Evolutionary conservation across 2,888 invertebrate species (phyloP), one percentile per base, ranked within the genome.

Genomic region (Oconnorella tubifera): DNA sequence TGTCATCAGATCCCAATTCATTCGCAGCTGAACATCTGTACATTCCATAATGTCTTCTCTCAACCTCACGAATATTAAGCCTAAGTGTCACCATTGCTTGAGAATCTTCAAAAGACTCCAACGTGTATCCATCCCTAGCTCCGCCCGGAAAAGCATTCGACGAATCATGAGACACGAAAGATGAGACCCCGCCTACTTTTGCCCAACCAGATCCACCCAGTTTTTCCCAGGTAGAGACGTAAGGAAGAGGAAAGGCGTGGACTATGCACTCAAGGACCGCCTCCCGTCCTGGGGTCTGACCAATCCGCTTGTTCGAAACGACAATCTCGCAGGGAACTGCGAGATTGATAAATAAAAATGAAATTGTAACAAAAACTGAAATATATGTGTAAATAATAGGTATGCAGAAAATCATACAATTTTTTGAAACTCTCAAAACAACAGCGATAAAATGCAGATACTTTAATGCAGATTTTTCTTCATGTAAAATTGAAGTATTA

Each of bases 221-320:
- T 23, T 25, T 10, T 31, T 63, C 58, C 58, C 56, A 63, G 49
- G 49, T 31, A 23, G 57, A 59, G 2, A 40, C 25, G 19, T 49
- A 25, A 14, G 50, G 28, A 49, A 63, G 23, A 25, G 65, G 65
- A 27, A 27, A 33, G 1, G 78, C 77, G 19, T 74, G 74, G 33
- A 79, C 72, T n/a, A 71, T 63, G 63, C 79, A 79, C 59, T 78
- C 78, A 28, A 79, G 68, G 14, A 79, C 77, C 0, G 78, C 78
- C 48, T 75, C 74, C 61, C 71, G 74, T 3, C 77, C 77, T 32
- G 65, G 49, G 28, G 58, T 49, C 63, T 79, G 79, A 23, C 76
- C 73, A 40, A 79, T 72, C 63, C 75, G 69, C 59, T 68, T 72
- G 29, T 71, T 73, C 14, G 73, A 73, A 28, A 78, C 66, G 29